Evolutionary conservation across 2,113 vertebrate species (phyloP).

Genomic region (Psittacula cyanocephala): DNA sequence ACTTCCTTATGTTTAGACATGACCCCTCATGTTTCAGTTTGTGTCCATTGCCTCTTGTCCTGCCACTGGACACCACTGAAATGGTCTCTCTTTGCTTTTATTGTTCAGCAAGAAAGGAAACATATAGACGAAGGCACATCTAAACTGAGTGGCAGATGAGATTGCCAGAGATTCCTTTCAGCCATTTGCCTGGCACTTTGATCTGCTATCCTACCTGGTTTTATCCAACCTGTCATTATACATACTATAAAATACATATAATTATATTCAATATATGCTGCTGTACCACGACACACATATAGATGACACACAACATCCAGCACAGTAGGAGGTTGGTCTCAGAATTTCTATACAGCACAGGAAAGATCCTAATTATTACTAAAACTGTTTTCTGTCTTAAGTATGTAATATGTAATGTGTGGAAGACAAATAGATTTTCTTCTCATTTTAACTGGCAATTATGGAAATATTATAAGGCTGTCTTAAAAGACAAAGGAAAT

Average conservation of each 20-base stretch:
- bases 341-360: neutral
- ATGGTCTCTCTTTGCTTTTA: neutral
- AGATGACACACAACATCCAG: neutral
- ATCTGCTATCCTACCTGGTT: neutral
- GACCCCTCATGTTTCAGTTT: neutral
- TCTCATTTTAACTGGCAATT: neutral
- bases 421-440: neutral
- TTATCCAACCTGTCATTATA: too few species aligned
- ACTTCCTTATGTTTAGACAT: neutral
- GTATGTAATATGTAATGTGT: neutral
- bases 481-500: neutral
- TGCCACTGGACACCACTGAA: neutral
- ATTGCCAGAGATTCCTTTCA: neutral
- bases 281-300: neutral
- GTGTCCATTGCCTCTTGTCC: neutral
- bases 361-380: neutral
- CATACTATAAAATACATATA: neutral
- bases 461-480: neutral
- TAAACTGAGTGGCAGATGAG: neutral
- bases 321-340: neutral
- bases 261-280: neutral
- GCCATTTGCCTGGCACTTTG: neutral
- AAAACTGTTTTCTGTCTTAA: neutral
- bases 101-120: neutral
- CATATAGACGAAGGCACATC: neutral